Conservation (phyloP, 37 sponge, comb jelly and placozoan genomes). For the Chondrosia reniformis region DNA sequence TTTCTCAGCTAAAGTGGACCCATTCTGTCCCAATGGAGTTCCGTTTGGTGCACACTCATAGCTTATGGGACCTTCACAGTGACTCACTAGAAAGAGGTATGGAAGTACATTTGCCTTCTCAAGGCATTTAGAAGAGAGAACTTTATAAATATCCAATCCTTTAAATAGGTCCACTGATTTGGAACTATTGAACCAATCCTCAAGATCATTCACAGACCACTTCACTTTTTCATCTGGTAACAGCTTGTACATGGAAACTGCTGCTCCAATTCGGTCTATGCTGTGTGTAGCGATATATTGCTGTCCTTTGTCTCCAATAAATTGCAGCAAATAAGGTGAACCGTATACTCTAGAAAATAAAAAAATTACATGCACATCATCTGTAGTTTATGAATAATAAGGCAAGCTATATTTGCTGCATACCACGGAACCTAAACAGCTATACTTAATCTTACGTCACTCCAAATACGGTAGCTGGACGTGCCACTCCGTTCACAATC, state of each 20-base stretch:
- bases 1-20: neutral
- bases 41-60: neutral
- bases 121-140: neutral
- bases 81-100: conserved; percentile 1
- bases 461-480: too few relatives aligned
- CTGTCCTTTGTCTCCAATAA: neutral
- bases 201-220: neutral
- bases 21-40: neutral
- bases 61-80: neutral
- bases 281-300: neutral
- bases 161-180: neutral
- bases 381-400: too few relatives aligned
- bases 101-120: conserved; percentile 1
- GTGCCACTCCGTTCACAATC: too few relatives aligned
- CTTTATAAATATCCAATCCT: neutral
- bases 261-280: neutral
- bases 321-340: neutral
- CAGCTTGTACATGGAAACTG: neutral
- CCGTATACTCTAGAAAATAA: neutral
- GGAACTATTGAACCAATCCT: conserved; percentile 16
- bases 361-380: too few relatives aligned
- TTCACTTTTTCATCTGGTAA: neutral
- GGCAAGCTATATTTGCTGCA: too few relatives aligned
- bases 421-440: too few relatives aligned
- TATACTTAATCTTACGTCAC: too few relatives aligned